phyloP scores from a whole-genome alignment of 2,888 invertebrate genomes.

The Caenorhabditis sp. region DNA sequence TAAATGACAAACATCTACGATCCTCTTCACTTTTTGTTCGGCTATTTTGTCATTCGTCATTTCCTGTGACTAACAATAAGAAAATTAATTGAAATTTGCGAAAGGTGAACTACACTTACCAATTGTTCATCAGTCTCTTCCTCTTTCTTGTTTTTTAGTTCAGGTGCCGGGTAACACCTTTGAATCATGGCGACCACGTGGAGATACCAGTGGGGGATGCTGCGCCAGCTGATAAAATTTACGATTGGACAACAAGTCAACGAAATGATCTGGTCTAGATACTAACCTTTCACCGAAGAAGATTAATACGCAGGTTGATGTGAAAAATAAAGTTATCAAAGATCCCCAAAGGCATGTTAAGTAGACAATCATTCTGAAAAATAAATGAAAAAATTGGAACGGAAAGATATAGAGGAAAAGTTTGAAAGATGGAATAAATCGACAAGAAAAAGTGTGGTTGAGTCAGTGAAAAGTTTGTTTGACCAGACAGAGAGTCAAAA shows the following conservation, averaged over 20 bases:
- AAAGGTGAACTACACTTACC: conserved; percentile 27
- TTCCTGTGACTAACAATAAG: conserved; percentile 23
- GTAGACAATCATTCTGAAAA: conserved; percentile 23
- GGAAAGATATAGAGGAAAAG: conserved; percentile 20
- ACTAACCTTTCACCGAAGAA: conserved; percentile 62
- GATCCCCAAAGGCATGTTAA: conserved; percentile 39
- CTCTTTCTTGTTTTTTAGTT: conserved; percentile 13
- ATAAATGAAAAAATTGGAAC: neutral
- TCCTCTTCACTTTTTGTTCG: conserved; percentile 20
- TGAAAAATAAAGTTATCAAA: conserved; percentile 35
- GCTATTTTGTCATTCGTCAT: conserved; percentile 19
- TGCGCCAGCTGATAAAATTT: conserved; percentile 68
- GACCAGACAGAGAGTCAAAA: conserved; percentile 40
- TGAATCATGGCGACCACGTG: conserved; percentile 67
- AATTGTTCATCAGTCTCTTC: conserved; percentile 1
- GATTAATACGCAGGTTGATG: conserved; percentile 64
- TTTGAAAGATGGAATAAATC: conserved; percentile 14
- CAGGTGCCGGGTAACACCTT: conserved; percentile 57
- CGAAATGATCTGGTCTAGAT: neutral
- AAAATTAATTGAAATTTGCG: conserved; percentile 2
- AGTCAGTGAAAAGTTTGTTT: conserved; percentile 43
- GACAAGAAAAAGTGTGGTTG: too few species aligned
- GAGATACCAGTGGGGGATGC: conserved; percentile 71
- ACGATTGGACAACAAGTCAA: neutral
- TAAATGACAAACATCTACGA: conserved; percentile 27